Evolutionary conservation across 2,888 invertebrate genomes (phyloP).

Genomic region (Thereva unica): DNA sequence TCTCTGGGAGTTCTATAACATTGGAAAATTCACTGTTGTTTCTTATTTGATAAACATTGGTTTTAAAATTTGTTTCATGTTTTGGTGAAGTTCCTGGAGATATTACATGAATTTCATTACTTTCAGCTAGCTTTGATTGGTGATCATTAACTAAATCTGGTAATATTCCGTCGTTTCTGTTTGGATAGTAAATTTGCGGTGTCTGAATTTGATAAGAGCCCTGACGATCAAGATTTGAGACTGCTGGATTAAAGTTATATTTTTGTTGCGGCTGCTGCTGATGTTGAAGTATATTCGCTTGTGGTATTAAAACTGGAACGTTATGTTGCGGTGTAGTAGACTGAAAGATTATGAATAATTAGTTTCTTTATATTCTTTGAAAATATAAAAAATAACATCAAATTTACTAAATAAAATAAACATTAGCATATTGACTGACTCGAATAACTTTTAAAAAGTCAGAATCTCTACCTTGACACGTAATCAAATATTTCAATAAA

Average conservation of each 20-base stretch:
- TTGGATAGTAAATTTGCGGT: neutral
- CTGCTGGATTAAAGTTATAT: neutral
- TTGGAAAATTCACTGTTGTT: slow-evolving; percentile 48
- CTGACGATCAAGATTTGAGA: neutral
- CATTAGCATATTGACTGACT: too few relatives aligned
- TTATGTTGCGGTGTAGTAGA: slow-evolving; percentile 38
- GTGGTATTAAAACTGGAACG: slow-evolving; percentile 50
- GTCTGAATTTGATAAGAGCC: neutral
- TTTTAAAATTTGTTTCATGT: slow-evolving; percentile 14
- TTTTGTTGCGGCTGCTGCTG: slow-evolving; percentile 3
- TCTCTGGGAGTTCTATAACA: slow-evolving; percentile 52
- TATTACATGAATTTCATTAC: neutral
- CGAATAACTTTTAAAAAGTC: too few relatives aligned
- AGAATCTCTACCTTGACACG: too few relatives aligned
- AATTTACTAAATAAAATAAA: too few relatives aligned
- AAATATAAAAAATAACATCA: too few relatives aligned
- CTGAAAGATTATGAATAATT: slow-evolving; percentile 38
- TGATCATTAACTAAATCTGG: slow-evolving; percentile 31
- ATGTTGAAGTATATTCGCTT: slow-evolving; percentile 41
- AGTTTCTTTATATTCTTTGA: neutral
- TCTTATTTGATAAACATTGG: slow-evolving; percentile 29
- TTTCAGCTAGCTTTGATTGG: slow-evolving; percentile 5
- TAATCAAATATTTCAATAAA: too few relatives aligned
- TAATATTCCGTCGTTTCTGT: slow-evolving; percentile 5
- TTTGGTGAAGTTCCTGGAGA: slow-evolving; percentile 8